A percentile compares a stretch with the other conserved stretches of the same genome.
These are phyloP conservation scores for Acyrthosiphon pisum DNA, from an alignment of 1,140 invertebrate genomes.

Conservation along the genomic window DNA sequence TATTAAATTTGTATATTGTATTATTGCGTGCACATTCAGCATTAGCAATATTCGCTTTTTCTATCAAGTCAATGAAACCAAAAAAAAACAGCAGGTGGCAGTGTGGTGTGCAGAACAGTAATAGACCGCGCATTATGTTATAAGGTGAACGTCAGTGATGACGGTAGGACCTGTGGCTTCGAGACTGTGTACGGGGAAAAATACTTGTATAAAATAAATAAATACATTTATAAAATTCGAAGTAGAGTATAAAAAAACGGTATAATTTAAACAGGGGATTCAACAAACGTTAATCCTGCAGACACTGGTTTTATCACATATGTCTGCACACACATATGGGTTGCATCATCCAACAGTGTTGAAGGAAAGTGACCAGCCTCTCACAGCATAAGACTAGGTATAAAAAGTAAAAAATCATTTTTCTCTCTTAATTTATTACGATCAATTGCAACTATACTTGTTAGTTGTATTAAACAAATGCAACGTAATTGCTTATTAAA, in stretches of 20 bases:
- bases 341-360: not conserved
- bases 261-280: not conserved
- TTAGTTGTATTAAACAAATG: not conserved
- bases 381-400: not conserved
- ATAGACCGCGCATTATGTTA: conserved; percentile 21
- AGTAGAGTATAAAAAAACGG: not conserved
- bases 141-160: not conserved
- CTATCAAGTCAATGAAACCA: not conserved
- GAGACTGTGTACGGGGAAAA: not conserved
- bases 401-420: not conserved
- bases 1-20: not conserved
- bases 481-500: not conserved
- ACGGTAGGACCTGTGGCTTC: not conserved
- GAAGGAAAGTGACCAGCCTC: not conserved
- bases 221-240: not conserved
- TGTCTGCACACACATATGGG: not conserved
- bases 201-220: conserved; percentile 3
- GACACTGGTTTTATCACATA: conserved; percentile 33
- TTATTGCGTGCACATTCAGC: not conserved
- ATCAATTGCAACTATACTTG: not conserved
- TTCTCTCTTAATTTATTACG: not conserved
- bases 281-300: conserved; percentile 21
- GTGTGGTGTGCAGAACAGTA: not conserved
- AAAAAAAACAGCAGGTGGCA: not conserved
- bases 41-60: not conserved